Conservation (phyloP, 2,113 vertebrate genomes). For the Panurus biarmicus region DNA sequence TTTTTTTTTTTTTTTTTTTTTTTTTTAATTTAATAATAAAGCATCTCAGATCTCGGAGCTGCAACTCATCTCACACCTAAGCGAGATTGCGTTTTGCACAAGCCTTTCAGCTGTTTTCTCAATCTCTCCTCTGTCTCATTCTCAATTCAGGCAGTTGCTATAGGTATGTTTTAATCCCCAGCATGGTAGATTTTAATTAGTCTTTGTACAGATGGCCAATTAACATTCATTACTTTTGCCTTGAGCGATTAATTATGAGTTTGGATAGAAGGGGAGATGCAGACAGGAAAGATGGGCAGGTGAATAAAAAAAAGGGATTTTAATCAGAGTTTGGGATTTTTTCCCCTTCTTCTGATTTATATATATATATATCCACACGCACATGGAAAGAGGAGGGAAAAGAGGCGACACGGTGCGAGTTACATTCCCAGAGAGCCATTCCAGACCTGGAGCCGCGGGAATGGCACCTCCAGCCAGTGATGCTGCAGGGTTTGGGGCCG, state of each 20-base stretch:
- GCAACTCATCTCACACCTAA: slow-evolving; percentile 73
- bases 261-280: slow-evolving; percentile 78
- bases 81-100: slow-evolving; percentile 65
- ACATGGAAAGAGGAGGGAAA: neutral
- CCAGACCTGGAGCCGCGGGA: neutral
- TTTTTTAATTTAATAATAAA: slow-evolving; percentile 19
- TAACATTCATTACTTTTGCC: slow-evolving; percentile 91
- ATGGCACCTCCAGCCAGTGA: fast-evolving
- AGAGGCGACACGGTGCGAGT: neutral
- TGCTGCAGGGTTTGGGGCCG: fast-evolving
- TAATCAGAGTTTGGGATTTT: slow-evolving; percentile 71
- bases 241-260: slow-evolving; percentile 87
- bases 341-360: slow-evolving; percentile 11
- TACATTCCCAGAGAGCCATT: neutral
- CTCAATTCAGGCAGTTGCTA: slow-evolving; percentile 77
- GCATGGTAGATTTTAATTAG: slow-evolving; percentile 91
- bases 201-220: slow-evolving; percentile 90
- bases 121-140: slow-evolving; percentile 71
- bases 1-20: neutral
- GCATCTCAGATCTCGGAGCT: slow-evolving; percentile 52
- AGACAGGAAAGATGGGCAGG: slow-evolving; percentile 77
- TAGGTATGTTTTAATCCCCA: slow-evolving; percentile 85
- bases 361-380: neutral
- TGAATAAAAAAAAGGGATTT: slow-evolving; percentile 69
- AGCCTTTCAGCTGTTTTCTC: slow-evolving; percentile 74